Evolutionary conservation across 2,888 invertebrate genomes (phyloP), one percentile per base, ranked within the genome.

Genomic region (Drosophila picticornis): DNA sequence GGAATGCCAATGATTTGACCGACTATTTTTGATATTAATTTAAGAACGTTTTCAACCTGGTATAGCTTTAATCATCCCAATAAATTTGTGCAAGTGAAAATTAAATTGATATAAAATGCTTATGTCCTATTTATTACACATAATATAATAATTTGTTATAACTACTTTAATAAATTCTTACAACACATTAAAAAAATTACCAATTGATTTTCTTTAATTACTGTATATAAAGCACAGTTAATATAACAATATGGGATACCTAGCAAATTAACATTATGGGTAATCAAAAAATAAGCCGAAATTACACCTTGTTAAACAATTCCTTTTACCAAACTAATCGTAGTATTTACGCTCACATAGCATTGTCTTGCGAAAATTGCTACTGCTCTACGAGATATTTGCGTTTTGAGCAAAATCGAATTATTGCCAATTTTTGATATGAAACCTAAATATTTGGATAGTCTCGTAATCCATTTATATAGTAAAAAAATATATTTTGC

Each of bases 381-480:
- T 27, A 7, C 29, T 36, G 25, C 19, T 11, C 29, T 38, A 5
- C 10, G 29, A 19, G 13, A 38, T 22, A 48, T 67, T 55, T 32
- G 32, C 19, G 25, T 66, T 51, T 53, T 58, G 31, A 38, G 58
- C 59, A 52, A 71, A 71, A 74, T 61, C 65, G 46, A 81, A 72
- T 72, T 76, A 74, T 61, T 53, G 53, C 50, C 67, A 62, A 57
- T 59, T 78, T 77, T 66, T 61, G 51, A 72, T 63, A 36, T 55
- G 67, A 76, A 72, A 65, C 56, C 19, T 29, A 66, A 75, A 76
- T 69, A 74, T 78, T 84, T 65, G 53, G 16, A 58, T 50, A 53
- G 32, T 51, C 48, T 32, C 46, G 60, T 74, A 88, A 88, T 88
- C 75, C 71, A 88, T 83, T 85, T 75, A 83, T 59, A 36, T 59